Evolutionary conservation across 2,113 vertebrate genomes (phyloP).

Genomic region (Clarias batrachus): DNA sequence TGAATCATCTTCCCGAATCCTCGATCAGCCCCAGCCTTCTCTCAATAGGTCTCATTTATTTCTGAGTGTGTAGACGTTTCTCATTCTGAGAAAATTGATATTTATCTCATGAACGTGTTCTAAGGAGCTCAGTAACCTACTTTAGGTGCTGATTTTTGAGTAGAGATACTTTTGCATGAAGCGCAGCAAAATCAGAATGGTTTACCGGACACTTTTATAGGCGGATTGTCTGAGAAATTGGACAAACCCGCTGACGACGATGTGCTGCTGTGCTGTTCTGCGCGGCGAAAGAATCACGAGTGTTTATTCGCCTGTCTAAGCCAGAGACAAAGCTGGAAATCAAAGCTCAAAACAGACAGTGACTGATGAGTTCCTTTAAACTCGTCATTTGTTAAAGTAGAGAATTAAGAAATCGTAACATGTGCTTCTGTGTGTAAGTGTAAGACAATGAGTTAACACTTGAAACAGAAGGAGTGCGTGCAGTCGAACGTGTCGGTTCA

Average conservation of each 20-base stretch:
- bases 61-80: not conserved
- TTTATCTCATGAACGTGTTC: not conserved
- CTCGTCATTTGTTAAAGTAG: not conserved
- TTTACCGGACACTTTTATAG: not conserved
- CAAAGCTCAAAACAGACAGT: not conserved
- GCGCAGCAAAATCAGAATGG: not conserved
- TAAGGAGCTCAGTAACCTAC: not conserved
- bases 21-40: not conserved
- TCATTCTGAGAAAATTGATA: not conserved
- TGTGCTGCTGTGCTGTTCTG: not conserved
- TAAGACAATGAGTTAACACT: not conserved
- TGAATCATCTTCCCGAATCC: not conserved
- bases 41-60: conserved; percentile 10
- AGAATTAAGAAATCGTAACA: not conserved
- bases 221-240: not conserved
- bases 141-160: not conserved
- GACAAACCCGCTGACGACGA: not conserved
- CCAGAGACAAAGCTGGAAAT: not conserved
- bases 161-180: not conserved
- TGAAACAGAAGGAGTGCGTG: conserved; percentile 3
- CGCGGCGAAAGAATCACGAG: not conserved
- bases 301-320: too few relatives aligned
- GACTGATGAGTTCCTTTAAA: not conserved
- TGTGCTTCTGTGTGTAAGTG: not conserved
- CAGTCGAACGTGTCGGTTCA: too few relatives aligned